A percentile compares a stretch with the other conserved stretches of the same genome.
Evolutionary conservation across 2,888 invertebrate species (phyloP).

Genomic region (Archips crataeganus): DNA sequence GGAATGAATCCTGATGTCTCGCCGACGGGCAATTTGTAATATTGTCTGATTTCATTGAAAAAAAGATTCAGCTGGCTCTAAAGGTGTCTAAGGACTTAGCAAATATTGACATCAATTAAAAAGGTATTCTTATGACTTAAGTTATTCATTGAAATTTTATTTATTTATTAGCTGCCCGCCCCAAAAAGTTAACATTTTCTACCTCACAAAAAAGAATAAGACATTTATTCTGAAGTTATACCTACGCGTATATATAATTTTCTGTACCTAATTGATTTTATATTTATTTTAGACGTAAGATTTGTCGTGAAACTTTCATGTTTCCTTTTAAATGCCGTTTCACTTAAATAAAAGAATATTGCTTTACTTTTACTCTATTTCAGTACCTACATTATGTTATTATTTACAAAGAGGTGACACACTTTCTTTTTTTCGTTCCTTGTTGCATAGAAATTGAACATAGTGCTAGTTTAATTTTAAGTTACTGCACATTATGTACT

Average conservation of each 20-base stretch:
- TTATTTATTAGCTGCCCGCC: too few relatives aligned
- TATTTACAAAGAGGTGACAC: too few relatives aligned
- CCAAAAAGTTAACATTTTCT: too few relatives aligned
- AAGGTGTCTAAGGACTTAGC: neutral
- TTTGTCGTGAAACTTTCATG: neutral
- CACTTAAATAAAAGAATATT: neutral
- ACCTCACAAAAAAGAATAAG: too few relatives aligned
- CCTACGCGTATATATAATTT: too few relatives aligned
- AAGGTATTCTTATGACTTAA: neutral
- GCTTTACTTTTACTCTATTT: neutral
- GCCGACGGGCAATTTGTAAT: constrained; percentile 7
- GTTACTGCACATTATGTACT: too few relatives aligned
- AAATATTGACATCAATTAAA: constrained; percentile 24
- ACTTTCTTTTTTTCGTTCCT: too few relatives aligned
- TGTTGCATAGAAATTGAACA: too few relatives aligned
- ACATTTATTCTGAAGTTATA: too few relatives aligned
- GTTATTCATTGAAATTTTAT: neutral
- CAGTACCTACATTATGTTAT: too few relatives aligned
- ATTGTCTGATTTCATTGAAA: constrained; percentile 6
- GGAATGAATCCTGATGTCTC: constrained; percentile 30
- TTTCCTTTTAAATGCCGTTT: neutral
- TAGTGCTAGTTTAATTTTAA: too few relatives aligned
- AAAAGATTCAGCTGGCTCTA: constrained; percentile 9
- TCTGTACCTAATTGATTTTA: too few relatives aligned
- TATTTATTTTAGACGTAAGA: neutral